Evolutionary conservation across 1,140 invertebrate genomes (phyloP), one percentile per base, ranked within the genome.

Genomic region (Diabrotica undecimpunctata): DNA sequence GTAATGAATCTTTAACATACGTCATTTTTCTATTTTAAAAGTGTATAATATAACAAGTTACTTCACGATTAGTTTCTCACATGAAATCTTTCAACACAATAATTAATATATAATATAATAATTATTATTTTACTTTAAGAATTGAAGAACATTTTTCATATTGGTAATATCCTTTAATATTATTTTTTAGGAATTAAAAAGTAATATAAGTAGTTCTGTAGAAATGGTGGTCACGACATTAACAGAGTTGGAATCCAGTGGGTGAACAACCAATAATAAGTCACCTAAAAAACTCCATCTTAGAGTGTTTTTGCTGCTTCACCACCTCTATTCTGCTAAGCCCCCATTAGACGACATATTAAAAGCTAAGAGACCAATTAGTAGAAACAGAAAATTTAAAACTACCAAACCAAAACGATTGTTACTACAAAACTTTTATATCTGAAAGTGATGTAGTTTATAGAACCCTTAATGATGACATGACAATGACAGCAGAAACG

Each of bases 161-260:
- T 25, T 25, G 25, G 25, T 25, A 25, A n/a, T n/a, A n/a, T n/a
- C 14, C 12, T n/a, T 12, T 11, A n/a, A 57, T 5, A n/a, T 25
- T 38, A 55, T 65, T 54, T 61, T 70, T 39, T 54, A 78, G 78
- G 72, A 78, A 77, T 65, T 70, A 81, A 66, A 77, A 77, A 54
- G 66, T 64, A 2, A 73, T 75, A 69, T 1, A 25, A 25, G 4
- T 25, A 25, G 25, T 25, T 25, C 25, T 25, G 4, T 77, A 75
- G 74, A 78, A 81, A 62, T 92, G 90, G 90, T 91, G 90, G 90
- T 88, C 89, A 35, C 85, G 85, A 56, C 88, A 90, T 75, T 89
- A 91, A 79, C 89, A 86, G 79, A 86, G 80, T 72, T 92, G 90
- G 90, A 91, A 91, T 75, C 90, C 89, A 66, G 79, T 89, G 66